A percentile compares a stretch with the other conserved stretches of the same genome.
phyloP scores from a whole-genome alignment of 2,888 invertebrate genomes.

The Galerucella pusilla region DNA sequence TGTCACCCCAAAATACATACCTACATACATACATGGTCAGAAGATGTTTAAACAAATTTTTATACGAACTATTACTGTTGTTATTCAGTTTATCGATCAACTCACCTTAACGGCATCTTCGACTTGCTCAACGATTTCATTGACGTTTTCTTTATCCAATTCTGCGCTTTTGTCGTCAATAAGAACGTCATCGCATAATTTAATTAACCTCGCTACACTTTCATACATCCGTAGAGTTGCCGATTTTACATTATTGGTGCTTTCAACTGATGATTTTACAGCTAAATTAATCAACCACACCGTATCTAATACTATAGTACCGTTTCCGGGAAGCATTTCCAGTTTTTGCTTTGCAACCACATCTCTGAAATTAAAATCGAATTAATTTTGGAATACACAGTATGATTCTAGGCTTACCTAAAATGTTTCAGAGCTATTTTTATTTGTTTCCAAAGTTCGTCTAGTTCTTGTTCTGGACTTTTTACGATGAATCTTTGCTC shows the following conservation, averaged over 20 bases:
- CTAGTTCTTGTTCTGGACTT: conserved; percentile 59
- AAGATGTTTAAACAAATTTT: too few relatives aligned
- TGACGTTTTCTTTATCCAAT: conserved; percentile 73
- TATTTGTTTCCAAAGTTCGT: conserved; percentile 67
- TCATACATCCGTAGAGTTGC: conserved; percentile 89
- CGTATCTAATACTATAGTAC: conserved; percentile 92
- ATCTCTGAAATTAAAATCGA: conserved; percentile 76
- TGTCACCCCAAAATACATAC: too few relatives aligned
- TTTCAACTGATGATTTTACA: conserved; percentile 62
- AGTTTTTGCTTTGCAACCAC: conserved; percentile 91
- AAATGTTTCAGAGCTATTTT: conserved; percentile 87
- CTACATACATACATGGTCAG: too few relatives aligned
- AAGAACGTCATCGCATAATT: conserved; percentile 90
- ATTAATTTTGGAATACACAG: background rate
- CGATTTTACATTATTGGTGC: conserved; percentile 76
- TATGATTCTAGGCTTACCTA: conserved; percentile 56
- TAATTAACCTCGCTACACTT: conserved; percentile 86
- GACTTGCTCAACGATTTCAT: conserved; percentile 75
- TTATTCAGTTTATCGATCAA: conserved; percentile 2
- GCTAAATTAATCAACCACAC: conserved; percentile 85
- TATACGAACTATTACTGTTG: background rate
- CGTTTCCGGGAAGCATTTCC: conserved; percentile 94
- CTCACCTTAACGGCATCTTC: conserved; percentile 78
- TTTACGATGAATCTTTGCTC: conserved; percentile 49
- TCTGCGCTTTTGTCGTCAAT: conserved; percentile 78